Evolutionary conservation across 2,888 invertebrate genomes (phyloP).

Genomic region (Parthenolecanium corni): DNA sequence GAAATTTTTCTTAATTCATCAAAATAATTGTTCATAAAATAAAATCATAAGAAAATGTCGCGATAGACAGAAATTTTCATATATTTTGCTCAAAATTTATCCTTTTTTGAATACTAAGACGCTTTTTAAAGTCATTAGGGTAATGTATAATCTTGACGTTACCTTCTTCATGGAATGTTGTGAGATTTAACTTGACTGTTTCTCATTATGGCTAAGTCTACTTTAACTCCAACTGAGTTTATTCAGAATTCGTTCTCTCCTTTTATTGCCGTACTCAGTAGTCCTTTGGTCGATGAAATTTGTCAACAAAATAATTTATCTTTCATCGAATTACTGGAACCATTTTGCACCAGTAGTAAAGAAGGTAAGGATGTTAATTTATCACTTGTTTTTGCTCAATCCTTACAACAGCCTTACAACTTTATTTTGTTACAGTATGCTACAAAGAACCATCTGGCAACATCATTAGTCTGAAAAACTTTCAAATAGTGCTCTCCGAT

Average conservation of each 20-base stretch:
- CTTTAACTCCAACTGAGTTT: conserved; percentile 48
- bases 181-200: too few species aligned
- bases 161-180: too few species aligned
- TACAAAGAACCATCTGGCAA: conserved; percentile 73
- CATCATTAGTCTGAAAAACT: conserved; percentile 57
- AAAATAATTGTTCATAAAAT: too few species aligned
- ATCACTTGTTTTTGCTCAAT: background rate
- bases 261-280: conserved; percentile 72
- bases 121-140: too few species aligned
- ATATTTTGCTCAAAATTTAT: too few species aligned
- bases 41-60: too few species aligned
- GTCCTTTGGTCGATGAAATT: conserved; percentile 66
- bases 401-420: background rate
- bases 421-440: conserved; percentile 48
- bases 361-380: conserved; percentile 48
- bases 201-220: conserved; percentile 18
- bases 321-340: conserved; percentile 80
- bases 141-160: too few species aligned
- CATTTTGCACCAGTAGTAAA: conserved; percentile 64
- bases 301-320: conserved; percentile 84
- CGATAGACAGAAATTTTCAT: too few species aligned
- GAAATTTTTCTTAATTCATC: too few species aligned
- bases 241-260: conserved; percentile 84
- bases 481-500: conserved; percentile 68
- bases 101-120: too few species aligned